phyloP scores from a whole-genome alignment of 1,140 invertebrate species.

The Archivesica marissinica region DNA sequence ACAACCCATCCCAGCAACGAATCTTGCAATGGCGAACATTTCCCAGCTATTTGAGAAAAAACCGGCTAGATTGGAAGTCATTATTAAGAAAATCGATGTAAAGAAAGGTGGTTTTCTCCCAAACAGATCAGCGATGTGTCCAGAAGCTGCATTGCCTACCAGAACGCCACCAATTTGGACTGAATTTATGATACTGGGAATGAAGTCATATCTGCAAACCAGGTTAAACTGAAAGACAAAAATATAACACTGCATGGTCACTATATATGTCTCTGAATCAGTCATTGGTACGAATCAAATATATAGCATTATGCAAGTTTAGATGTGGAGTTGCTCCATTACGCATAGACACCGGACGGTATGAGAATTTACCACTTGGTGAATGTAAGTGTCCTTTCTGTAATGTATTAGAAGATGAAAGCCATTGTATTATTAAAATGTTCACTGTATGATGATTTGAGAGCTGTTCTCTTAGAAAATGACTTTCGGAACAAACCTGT shows the following conservation, averaged over 20 bases:
- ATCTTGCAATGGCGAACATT: conserved; percentile 59
- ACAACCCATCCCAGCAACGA: conserved; percentile 61
- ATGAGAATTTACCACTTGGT: too few relatives aligned
- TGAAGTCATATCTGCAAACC: conserved; percentile 62
- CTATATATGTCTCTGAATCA: neutral
- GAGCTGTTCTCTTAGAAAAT: too few relatives aligned
- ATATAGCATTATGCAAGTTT: neutral
- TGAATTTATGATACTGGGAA: conserved; percentile 53
- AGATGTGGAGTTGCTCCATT: too few relatives aligned
- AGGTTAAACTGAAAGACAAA: conserved; percentile 62
- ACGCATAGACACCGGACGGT: too few relatives aligned
- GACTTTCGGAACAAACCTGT: too few relatives aligned
- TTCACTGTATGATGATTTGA: too few relatives aligned
- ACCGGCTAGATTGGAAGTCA: conserved; percentile 23
- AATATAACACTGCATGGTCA: neutral
- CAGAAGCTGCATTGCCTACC: conserved; percentile 46
- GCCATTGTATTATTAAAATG: too few relatives aligned
- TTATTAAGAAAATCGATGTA: neutral
- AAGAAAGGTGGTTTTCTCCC: conserved; percentile 62
- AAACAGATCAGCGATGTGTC: conserved; percentile 57
- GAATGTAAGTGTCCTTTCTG: too few relatives aligned
- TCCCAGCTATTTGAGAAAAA: conserved; percentile 56
- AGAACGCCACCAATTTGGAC: conserved; percentile 66
- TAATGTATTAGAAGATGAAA: too few relatives aligned
- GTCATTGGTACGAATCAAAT: neutral